These are phyloP conservation scores for Saccostrea cuccullata DNA, from an alignment of 1,140 invertebrate genomes.

Conservation along the genomic window DNA sequence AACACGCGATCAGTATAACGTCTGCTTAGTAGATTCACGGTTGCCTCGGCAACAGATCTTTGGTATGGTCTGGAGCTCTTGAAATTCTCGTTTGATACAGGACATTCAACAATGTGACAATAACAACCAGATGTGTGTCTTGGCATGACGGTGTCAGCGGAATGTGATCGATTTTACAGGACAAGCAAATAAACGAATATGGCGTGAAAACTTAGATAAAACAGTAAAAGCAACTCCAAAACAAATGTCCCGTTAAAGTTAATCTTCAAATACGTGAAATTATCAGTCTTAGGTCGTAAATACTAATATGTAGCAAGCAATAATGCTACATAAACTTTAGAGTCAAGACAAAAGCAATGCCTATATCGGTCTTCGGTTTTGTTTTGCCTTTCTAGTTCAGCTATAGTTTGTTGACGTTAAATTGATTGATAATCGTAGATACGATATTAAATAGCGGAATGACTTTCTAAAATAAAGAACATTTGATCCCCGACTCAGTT, in stretches of 20 bases:
- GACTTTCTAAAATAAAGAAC: conserved; percentile 26
- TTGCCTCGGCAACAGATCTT: conserved; percentile 25
- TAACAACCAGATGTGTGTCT: conserved; percentile 10
- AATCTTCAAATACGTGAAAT: too few species aligned
- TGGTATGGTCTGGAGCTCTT: conserved; percentile 23
- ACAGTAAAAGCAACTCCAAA: too few species aligned
- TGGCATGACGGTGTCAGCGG: background rate
- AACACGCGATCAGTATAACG: conserved; percentile 24
- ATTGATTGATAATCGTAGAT: conserved; percentile 4
- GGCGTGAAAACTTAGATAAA: background rate
- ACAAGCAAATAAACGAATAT: conserved; percentile 32
- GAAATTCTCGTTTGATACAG: conserved; percentile 37
- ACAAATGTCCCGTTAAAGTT: too few species aligned
- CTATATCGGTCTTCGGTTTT: background rate
- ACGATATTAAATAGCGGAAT: background rate
- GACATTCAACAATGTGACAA: conserved; percentile 27
- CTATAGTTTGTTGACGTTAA: background rate
- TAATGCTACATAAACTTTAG: too few species aligned
- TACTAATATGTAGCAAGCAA: too few species aligned
- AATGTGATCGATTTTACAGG: conserved; percentile 9
- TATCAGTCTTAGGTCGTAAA: too few species aligned
- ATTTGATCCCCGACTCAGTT: background rate
- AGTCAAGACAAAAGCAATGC: too few species aligned
- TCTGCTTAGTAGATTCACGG: conserved; percentile 12
- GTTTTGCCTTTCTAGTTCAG: background rate